Conservation (phyloP, 2,113 vertebrate species). For the Grus americana region DNA sequence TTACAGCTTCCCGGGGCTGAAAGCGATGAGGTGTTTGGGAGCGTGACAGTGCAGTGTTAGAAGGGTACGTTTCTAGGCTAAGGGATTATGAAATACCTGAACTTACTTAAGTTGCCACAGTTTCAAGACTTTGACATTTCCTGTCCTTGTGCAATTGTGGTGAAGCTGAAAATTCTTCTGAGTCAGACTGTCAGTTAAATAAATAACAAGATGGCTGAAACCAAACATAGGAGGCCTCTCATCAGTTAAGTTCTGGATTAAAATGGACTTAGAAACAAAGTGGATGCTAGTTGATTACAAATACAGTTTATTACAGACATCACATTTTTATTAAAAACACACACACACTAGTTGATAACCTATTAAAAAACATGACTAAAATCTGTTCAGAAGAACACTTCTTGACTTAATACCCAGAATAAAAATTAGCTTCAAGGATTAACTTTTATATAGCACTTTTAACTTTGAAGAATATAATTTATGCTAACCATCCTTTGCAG, state of each 20-base stretch:
- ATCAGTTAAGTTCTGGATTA: constrained; percentile 16
- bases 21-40: background rate
- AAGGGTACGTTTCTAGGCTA: background rate
- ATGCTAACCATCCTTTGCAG: background rate
- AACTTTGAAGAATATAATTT: background rate
- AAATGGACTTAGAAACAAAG: background rate
- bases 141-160: constrained; percentile 10
- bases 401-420: background rate
- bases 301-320: background rate
- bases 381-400: background rate
- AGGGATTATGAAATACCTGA: constrained; percentile 44
- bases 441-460: background rate
- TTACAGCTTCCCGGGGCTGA: background rate
- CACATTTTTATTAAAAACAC: background rate
- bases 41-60: background rate
- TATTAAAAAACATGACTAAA: background rate
- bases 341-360: background rate
- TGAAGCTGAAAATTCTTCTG: background rate
- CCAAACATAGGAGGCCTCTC: background rate
- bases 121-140: background rate
- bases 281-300: background rate
- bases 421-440: constrained; percentile 16
- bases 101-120: background rate
- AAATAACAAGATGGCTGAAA: constrained; percentile 14
- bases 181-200: background rate